Conservation (phyloP, 2,113 vertebrate genomes). For the Varanus komodoensis region DNA sequence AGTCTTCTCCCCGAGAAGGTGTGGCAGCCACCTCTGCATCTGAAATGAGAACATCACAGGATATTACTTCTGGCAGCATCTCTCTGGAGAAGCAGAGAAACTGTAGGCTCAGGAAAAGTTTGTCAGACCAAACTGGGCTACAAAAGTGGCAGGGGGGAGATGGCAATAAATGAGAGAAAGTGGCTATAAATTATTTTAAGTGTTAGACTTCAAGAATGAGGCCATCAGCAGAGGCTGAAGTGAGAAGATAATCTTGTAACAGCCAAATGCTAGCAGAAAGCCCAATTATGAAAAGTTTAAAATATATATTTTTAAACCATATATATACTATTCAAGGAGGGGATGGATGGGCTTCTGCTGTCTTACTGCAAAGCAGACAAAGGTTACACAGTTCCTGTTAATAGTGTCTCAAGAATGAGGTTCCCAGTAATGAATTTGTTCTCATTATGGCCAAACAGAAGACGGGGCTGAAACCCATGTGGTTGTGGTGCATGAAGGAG, state of each 20-base stretch:
- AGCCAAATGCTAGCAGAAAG: not conserved
- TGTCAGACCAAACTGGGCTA: not conserved
- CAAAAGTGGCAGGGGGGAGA: not conserved
- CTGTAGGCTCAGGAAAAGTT: not conserved
- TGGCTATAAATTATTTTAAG: not conserved
- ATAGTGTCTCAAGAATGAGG: not conserved
- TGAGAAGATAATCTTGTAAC: not conserved
- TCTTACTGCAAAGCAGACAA: not conserved
- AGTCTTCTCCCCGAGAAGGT: slow-evolving; percentile 47
- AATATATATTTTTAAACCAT: not conserved
- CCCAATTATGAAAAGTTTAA: not conserved
- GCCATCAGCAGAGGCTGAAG: not conserved
- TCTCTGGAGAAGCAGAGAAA: not conserved
- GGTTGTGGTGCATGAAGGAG: not conserved
- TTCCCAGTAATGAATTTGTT: not conserved
- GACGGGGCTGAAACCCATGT: not conserved
- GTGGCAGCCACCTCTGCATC: slow-evolving; percentile 60
- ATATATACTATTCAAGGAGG: not conserved
- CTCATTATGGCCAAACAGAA: not conserved
- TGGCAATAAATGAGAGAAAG: not conserved
- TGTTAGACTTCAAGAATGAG: not conserved
- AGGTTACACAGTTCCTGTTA: not conserved
- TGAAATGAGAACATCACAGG: slow-evolving; percentile 49
- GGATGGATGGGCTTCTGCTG: not conserved
- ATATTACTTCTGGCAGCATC: not conserved